A percentile compares a stretch with the other conserved stretches of the same genome.
These are phyloP conservation scores for Cyclophora punctaria DNA, from an alignment of 2,888 invertebrate genomes.

Conservation along the genomic window DNA sequence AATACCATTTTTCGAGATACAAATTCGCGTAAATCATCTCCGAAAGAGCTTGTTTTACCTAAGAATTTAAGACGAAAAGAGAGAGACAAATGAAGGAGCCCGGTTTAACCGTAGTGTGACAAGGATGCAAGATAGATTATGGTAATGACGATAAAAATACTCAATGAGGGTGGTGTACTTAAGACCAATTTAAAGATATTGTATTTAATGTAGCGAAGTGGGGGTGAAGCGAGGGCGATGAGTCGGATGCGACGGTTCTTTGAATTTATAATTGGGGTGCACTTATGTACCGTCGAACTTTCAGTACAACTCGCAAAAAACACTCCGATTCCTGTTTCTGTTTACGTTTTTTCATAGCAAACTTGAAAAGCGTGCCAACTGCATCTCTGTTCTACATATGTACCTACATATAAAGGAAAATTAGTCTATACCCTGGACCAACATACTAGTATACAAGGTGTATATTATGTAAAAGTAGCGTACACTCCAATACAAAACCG, in stretches of 20 bases:
- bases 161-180: constrained; percentile 67
- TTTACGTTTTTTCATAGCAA: too few species aligned
- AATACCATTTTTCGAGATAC: constrained; percentile 53
- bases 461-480: too few species aligned
- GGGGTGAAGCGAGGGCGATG: constrained; percentile 31
- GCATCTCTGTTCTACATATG: too few species aligned
- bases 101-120: constrained; percentile 20
- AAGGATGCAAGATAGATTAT: constrained; percentile 53
- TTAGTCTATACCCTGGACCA: too few species aligned
- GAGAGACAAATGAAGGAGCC: constrained; percentile 28
- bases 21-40: constrained; percentile 45
- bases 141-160: constrained; percentile 68
- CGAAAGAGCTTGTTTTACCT: constrained; percentile 55
- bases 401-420: too few species aligned
- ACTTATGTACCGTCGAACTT: constrained; percentile 26
- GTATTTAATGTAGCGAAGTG: constrained; percentile 63
- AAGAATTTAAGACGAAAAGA: constrained; percentile 42
- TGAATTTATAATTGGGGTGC: constrained; percentile 65
- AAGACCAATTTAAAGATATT: constrained; percentile 72
- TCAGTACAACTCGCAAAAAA: too few species aligned
- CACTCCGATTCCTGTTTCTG: too few species aligned
- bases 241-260: constrained; percentile 40
- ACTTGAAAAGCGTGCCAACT: too few species aligned
- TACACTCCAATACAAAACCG: too few species aligned
- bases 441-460: too few species aligned